Conservation (phyloP, 2,113 vertebrate species). For the Scophthalmus maximus region DNA sequence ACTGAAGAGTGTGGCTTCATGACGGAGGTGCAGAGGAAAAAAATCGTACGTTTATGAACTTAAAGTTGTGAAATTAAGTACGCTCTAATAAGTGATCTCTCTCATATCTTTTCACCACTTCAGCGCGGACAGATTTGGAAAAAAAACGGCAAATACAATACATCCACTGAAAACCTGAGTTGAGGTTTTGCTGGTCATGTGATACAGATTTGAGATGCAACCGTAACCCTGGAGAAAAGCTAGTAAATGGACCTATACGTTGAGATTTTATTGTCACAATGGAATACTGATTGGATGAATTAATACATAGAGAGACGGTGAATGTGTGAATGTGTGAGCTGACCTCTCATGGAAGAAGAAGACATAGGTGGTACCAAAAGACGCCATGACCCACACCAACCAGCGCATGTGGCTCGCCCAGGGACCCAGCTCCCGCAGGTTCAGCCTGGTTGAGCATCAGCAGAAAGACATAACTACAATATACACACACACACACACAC, state of each 20-base stretch:
- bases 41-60: no score
- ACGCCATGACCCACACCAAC: constrained; percentile 98
- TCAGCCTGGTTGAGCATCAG: constrained; percentile 83
- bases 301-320: background rate
- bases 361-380: constrained; percentile 89
- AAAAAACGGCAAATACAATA: no score
- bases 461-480: background rate
- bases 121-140: no score
- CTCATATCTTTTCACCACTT: background rate
- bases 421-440: constrained; percentile 92
- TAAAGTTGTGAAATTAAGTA: no score
- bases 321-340: background rate
- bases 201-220: no score
- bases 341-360: constrained; percentile 97
- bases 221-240: no score
- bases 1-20: background rate
- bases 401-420: constrained; percentile 97
- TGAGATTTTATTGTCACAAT: background rate
- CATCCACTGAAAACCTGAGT: no score
- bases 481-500: background rate
- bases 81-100: no score
- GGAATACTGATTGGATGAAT: background rate
- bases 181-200: no score
- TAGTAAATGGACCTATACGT: background rate
- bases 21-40: no score